Evolutionary conservation across 92 coral and sea anemone species (phyloP).

Genomic region (Epizoanthus rinbou): DNA sequence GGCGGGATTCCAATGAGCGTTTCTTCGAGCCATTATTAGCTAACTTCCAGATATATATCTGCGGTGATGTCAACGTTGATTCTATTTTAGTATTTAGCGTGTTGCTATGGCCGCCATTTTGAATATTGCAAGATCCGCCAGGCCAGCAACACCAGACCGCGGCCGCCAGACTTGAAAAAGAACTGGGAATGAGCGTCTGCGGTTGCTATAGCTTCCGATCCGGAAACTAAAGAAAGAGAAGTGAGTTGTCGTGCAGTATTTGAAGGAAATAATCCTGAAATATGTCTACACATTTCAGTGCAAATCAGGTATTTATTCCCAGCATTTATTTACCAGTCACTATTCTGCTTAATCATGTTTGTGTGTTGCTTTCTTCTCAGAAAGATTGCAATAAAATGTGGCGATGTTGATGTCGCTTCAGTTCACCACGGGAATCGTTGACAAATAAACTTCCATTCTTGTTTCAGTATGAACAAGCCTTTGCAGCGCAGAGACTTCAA

Average conservation of each 20-base stretch:
- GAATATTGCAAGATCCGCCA: not conserved
- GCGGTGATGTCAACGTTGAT: no score
- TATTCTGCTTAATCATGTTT: not conserved
- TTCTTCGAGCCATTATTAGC: no score
- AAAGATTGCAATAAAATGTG: not conserved
- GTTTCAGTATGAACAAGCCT: conserved; percentile 90
- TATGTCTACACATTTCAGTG: conserved; percentile 98
- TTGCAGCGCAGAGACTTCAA: conserved; percentile 86
- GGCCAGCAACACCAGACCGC: no score
- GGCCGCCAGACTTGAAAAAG: not conserved
- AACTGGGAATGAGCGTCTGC: conserved; percentile 19
- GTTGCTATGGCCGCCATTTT: not conserved
- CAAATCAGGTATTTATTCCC: conserved; percentile 83
- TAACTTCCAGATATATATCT: no score
- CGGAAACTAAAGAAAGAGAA: not conserved
- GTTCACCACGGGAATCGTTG: not conserved
- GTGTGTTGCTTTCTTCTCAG: not conserved
- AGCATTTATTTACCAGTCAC: not conserved
- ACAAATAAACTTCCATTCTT: not conserved
- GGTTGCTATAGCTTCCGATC: conserved; percentile 37
- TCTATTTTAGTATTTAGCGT: no score
- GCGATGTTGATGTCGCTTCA: not conserved
- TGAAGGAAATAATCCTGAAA: conserved; percentile 9
- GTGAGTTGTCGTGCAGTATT: not conserved
- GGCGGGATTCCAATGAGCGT: no score